Conservation (phyloP, 1,140 invertebrate genomes). For the Drosophila sucinea region DNA sequence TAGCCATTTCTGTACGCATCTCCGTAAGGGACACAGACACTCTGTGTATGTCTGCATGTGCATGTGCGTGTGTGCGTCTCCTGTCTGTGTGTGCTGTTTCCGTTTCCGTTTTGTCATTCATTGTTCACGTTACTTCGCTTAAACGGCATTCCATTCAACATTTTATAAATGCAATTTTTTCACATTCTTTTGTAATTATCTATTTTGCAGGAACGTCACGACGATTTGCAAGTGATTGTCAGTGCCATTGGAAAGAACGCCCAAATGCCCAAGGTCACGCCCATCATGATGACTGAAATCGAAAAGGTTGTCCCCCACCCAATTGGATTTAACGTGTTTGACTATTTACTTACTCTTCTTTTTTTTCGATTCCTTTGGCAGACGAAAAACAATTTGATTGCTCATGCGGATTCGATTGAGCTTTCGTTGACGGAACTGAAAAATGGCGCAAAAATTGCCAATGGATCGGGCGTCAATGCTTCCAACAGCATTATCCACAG, state of each 20-base stretch:
- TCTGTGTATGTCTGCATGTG: constrained; percentile 19
- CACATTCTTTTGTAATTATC: not conserved
- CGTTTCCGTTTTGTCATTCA: constrained; percentile 34
- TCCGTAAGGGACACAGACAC: not conserved
- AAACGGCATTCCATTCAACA: constrained; percentile 27
- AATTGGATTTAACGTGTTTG: constrained; percentile 5
- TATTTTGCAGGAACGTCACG: constrained; percentile 73
- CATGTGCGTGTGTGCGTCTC: constrained; percentile 1
- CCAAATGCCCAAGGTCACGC: constrained; percentile 77
- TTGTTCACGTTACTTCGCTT: constrained; percentile 26
- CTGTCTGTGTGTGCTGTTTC: constrained; percentile 25
- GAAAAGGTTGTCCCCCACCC: constrained; percentile 69
- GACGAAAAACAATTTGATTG: constrained; percentile 82
- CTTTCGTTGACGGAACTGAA: constrained; percentile 75
- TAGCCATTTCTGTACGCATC: constrained; percentile 41
- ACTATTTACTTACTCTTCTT: constrained; percentile 13
- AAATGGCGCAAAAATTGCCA: constrained; percentile 60
- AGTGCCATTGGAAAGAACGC: constrained; percentile 77
- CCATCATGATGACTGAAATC: constrained; percentile 80
- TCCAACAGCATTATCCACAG: constrained; percentile 21
- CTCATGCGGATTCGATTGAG: constrained; percentile 78
- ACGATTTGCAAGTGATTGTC: constrained; percentile 82
- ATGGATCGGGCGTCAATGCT: constrained; percentile 47
- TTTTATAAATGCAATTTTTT: constrained; percentile 24
- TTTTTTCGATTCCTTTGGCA: constrained; percentile 25